A percentile compares a stretch with the other conserved stretches of the same genome.
These are phyloP conservation scores for Spodoptera littoralis DNA, from an alignment of 2,888 invertebrate species.

Conservation along the genomic window DNA sequence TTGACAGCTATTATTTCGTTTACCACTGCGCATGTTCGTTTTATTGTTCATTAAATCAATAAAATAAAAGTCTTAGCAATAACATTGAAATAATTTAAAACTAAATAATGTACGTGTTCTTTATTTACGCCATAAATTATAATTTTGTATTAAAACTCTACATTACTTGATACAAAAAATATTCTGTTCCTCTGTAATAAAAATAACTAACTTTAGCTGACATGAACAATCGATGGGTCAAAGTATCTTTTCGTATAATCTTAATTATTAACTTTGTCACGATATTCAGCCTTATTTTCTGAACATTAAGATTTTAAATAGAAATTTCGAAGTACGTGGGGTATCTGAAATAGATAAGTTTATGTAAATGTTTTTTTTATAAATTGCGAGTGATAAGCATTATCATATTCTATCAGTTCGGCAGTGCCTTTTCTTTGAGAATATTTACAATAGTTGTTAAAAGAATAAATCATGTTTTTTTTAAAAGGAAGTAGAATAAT, in stretches of 20 bases:
- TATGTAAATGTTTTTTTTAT: slow-evolving; percentile 73
- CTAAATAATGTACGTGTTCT: not conserved
- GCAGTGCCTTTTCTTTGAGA: slow-evolving; percentile 58
- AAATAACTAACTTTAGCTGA: slow-evolving; percentile 16
- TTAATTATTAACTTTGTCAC: slow-evolving; percentile 6
- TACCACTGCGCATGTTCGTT: slow-evolving; percentile 24
- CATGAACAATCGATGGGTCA: slow-evolving; percentile 60
- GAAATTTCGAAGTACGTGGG: slow-evolving; percentile 19
- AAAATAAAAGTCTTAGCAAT: not conserved
- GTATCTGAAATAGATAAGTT: slow-evolving; percentile 65
- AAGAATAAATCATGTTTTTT: slow-evolving; percentile 76
- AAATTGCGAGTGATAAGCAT: slow-evolving; percentile 67
- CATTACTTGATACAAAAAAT: not conserved
- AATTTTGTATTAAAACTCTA: not conserved
- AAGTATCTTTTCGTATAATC: slow-evolving; percentile 59
- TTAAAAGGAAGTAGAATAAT: slow-evolving; percentile 77
- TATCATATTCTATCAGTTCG: slow-evolving; percentile 65
- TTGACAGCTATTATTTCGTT: not conserved
- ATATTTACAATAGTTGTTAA: slow-evolving; percentile 59
- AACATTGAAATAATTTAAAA: not conserved
- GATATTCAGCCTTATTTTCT: slow-evolving; percentile 49
- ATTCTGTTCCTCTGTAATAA: not conserved
- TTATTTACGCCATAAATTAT: not conserved
- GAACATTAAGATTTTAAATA: slow-evolving; percentile 3
- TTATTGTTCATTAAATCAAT: slow-evolving; percentile 1